A percentile compares a stretch with the other conserved stretches of the same genome.
phyloP scores from a whole-genome alignment of 2,888 invertebrate genomes.

The Ashinkailepas kermadecensis region DNA sequence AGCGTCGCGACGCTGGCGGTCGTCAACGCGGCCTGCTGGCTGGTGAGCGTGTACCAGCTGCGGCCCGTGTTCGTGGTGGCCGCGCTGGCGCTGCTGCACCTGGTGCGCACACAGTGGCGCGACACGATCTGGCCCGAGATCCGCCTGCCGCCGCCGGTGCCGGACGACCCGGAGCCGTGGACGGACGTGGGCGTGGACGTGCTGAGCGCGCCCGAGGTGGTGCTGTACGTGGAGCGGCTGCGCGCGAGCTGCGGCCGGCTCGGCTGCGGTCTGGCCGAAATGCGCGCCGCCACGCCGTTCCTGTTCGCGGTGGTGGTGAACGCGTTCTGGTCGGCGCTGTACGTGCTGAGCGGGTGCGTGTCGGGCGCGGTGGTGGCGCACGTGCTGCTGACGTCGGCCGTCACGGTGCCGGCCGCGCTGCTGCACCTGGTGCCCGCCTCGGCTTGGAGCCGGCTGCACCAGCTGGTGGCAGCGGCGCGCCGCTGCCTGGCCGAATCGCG shows the following conservation, averaged over 20 bases:
- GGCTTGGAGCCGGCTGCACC: neutral
- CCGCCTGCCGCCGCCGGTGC: neutral
- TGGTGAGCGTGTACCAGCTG: neutral
- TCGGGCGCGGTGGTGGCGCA: neutral
- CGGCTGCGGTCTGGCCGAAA: neutral
- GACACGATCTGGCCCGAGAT: neutral
- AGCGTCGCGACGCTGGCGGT: neutral
- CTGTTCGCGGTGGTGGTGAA: neutral
- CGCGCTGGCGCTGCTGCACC: neutral
- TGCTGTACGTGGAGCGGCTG: neutral
- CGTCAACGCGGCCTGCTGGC: neutral
- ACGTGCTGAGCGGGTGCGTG: conserved; percentile 7
- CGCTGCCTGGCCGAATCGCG: neutral
- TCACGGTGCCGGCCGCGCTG: neutral
- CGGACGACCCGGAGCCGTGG: neutral
- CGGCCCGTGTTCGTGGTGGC: neutral
- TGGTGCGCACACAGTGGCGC: neutral
- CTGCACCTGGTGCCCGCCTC: neutral
- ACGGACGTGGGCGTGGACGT: neutral
- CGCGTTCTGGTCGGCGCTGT: neutral
- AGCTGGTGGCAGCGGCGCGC: neutral
- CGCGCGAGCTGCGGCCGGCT: neutral
- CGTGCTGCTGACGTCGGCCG: neutral
- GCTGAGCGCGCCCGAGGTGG: neutral
- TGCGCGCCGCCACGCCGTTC: neutral